Evolutionary conservation across 2,113 vertebrate species (phyloP), one percentile per base, ranked within the genome.

Genomic region (Eublepharis macularius): DNA sequence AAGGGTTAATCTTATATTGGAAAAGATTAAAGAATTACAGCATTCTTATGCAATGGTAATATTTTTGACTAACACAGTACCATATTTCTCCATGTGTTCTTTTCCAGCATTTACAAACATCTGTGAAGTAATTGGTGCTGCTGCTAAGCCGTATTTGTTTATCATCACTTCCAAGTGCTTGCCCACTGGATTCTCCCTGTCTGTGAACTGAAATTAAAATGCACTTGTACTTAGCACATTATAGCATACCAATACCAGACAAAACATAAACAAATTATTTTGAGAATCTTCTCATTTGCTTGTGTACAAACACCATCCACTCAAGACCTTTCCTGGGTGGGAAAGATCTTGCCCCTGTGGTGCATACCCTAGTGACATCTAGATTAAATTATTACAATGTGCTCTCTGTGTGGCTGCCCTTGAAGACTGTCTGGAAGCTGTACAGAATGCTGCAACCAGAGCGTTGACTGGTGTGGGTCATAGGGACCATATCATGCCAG

Each of bases 81-180:
- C 98, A 0, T 99, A 98, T 97, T 97, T 99, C 91, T 99, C 98
- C 97, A 99, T 99, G 82, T 99, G 96, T 85, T 99, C 98, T 93
- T 89, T 97, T 83, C 98, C 99, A 69, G 98, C 98, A 0, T 8
- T 91, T 81, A 95, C 98, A 93, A 99, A 99, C 87, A 99, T 57
- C 95, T 99, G 98, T 74, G 98, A 87, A 66, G 96, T 84, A 69
- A 96, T 0, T 4, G 98, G 98, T n/a, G 95, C 94, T 4, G 94
- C 86, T 60, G 81, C 93, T 74, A 99, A 88, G 74, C 97, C 98
- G 0, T 97, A 97, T 74, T 97, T 96, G 87, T 97, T 97, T 78
- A 95, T 90, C 95, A 99, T 94, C 78, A 99, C 92, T 69, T 98
- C 97, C 90, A 98, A 0, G 92, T 99, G 99, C 88, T 98, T 98